Percentiles rank a stretch among this genome's conserved stretches.
Evolutionary conservation across 2,888 invertebrate species (phyloP).

Genomic region (Leptopilina myrica): DNA sequence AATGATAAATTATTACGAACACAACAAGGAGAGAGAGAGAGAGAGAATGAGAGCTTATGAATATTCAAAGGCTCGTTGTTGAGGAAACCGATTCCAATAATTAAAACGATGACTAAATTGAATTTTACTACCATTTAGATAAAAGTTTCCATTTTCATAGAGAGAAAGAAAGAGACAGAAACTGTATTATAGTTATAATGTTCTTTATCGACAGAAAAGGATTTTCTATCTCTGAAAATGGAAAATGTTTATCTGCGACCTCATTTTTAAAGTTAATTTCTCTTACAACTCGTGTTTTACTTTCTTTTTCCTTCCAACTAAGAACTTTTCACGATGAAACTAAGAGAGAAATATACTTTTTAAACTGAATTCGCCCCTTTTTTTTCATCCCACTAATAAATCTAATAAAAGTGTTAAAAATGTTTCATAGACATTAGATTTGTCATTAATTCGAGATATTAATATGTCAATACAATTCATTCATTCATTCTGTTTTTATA

Average conservation of each 20-base stretch:
- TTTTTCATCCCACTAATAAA: background rate
- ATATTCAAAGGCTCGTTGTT: background rate
- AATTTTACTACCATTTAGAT: constrained; percentile 1
- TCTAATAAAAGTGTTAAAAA: constrained; percentile 2
- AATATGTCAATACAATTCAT: too few relatives aligned
- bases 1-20: background rate
- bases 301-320: constrained; percentile 10
- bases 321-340: constrained; percentile 15
- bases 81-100: background rate
- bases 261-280: constrained; percentile 36
- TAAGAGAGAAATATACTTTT: background rate
- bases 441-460: too few relatives aligned
- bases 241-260: constrained; percentile 32
- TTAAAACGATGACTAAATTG: constrained; percentile 22
- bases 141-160: constrained; percentile 1
- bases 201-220: constrained; percentile 23
- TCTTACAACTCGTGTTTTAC: background rate
- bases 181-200: background rate
- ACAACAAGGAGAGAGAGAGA: background rate
- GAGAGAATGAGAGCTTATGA: background rate
- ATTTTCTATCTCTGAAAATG: constrained; percentile 25
- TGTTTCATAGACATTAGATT: background rate
- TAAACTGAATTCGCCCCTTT: background rate
- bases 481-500: too few relatives aligned
- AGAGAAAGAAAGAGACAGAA: background rate